phyloP scores from a whole-genome alignment of 2,113 vertebrate genomes.

The Hyperoodon ampullatus region DNA sequence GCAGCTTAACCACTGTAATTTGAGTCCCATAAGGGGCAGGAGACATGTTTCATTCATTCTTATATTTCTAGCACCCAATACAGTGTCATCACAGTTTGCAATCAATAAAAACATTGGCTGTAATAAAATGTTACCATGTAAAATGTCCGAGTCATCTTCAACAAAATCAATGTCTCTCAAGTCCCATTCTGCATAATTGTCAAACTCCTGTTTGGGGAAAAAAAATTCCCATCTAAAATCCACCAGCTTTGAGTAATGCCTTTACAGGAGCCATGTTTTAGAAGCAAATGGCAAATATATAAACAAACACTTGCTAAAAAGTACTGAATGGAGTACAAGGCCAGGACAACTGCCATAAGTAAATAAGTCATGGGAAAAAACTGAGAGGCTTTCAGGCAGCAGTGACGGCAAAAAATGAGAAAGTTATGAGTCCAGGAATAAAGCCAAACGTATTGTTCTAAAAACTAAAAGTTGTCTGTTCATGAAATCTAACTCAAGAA shows the following conservation, averaged over 20 bases:
- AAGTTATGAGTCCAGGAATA: neutral
- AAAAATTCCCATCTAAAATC: slow-evolving; percentile 58
- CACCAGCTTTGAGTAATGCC: slow-evolving; percentile 52
- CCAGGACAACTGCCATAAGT: neutral
- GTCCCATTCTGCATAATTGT: slow-evolving; percentile 99
- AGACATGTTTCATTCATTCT: slow-evolving; percentile 3
- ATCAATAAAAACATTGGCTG: slow-evolving; percentile 52
- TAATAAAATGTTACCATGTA: slow-evolving; percentile 90
- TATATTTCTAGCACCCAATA: neutral
- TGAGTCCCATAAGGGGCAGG: neutral
- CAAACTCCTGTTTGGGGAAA: slow-evolving; percentile 92
- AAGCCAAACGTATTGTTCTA: slow-evolving; percentile 24
- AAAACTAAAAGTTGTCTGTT: slow-evolving; percentile 39
- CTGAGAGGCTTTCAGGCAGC: slow-evolving; percentile 21
- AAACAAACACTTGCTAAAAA: slow-evolving; percentile 43
- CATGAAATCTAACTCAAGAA: slow-evolving; percentile 8
- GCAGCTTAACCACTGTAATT: slow-evolving; percentile 33
- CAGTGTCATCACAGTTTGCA: neutral
- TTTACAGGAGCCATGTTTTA: slow-evolving; percentile 32
- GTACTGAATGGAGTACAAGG: neutral
- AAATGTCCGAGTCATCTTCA: slow-evolving; percentile 98
- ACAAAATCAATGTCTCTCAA: slow-evolving; percentile 99
- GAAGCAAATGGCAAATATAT: slow-evolving; percentile 45
- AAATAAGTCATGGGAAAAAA: neutral
- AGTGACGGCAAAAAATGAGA: slow-evolving; percentile 37